These are phyloP conservation scores for silkworm (Bombyx mori) DNA, from an alignment of 1,140 invertebrate genomes.

Conservation along the genomic window DNA sequence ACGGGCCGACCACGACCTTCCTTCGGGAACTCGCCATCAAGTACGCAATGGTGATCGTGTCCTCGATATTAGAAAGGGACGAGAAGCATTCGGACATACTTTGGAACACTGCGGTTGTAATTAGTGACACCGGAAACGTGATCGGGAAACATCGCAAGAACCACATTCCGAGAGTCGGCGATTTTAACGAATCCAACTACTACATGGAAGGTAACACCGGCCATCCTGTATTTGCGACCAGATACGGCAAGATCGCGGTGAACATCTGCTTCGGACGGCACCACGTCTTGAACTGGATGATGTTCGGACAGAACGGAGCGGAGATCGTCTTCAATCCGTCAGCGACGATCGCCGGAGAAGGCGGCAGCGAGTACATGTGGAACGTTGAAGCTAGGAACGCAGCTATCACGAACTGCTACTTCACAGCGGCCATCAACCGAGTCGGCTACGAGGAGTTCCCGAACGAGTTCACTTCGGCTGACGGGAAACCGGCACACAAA, in stretches of 20 bases:
- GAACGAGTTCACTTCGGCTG: slow-evolving; percentile 92
- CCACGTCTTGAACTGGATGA: slow-evolving; percentile 98
- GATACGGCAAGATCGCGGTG: slow-evolving; percentile 90
- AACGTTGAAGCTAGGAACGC: slow-evolving; percentile 86
- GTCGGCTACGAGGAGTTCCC: slow-evolving; percentile 89
- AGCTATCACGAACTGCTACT: slow-evolving; percentile 96
- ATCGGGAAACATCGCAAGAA: slow-evolving; percentile 98
- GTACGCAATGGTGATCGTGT: slow-evolving; percentile 96
- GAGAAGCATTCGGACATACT: slow-evolving; percentile 88
- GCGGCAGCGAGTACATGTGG: slow-evolving; percentile 95
- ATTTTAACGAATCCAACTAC: slow-evolving; percentile 99
- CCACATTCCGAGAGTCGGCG: slow-evolving; percentile 97
- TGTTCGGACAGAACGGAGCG: slow-evolving; percentile 97
- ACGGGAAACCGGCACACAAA: slow-evolving; percentile 91
- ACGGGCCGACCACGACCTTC: slow-evolving; percentile 90
- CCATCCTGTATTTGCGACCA: slow-evolving; percentile 93
- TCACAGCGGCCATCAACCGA: slow-evolving; percentile 95
- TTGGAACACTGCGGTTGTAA: slow-evolving; percentile 97
- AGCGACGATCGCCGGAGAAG: slow-evolving; percentile 82
- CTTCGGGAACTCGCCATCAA: slow-evolving; percentile 85
- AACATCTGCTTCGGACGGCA: slow-evolving; percentile 99
- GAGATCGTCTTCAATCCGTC: slow-evolving; percentile 99
- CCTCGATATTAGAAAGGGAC: slow-evolving; percentile 96
- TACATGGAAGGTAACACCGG: slow-evolving; percentile 97
- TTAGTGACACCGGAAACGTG: slow-evolving; percentile 89